A percentile compares a stretch with the other conserved stretches of the same genome.
Evolutionary conservation across 37 sponge, comb jelly and placozoan species (phyloP).

Genomic region (Eunapius fragilis): DNA sequence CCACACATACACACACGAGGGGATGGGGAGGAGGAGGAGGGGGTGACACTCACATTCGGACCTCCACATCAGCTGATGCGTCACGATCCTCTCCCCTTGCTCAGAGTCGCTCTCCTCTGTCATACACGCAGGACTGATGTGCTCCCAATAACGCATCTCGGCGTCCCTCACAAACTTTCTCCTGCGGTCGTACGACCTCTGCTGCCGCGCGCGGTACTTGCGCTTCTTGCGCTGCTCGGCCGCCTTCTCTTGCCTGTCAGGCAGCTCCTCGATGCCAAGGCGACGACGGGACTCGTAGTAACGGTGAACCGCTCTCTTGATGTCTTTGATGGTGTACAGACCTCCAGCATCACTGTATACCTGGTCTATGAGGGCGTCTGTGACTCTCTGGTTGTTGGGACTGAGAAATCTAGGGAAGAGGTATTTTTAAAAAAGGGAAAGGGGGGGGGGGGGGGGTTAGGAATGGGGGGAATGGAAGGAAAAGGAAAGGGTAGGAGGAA

Average conservation of each 20-base stretch:
- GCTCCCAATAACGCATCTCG: constrained; percentile 70
- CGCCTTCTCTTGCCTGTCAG: constrained; percentile 78
- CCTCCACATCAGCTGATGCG: constrained; percentile 82
- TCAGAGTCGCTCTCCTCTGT: constrained; percentile 81
- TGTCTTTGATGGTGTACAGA: constrained; percentile 53
- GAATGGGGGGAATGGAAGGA: too few relatives aligned
- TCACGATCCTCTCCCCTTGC: constrained; percentile 79
- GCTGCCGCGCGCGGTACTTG: constrained; percentile 81
- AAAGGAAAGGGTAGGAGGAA: too few relatives aligned
- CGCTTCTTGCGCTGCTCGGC: constrained; percentile 83
- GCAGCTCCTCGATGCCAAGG: constrained; percentile 82
- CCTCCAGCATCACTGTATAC: constrained; percentile 59
- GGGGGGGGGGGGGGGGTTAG: too few relatives aligned
- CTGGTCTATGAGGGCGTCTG: constrained; percentile 74
- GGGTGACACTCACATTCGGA: constrained; percentile 80
- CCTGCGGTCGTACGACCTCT: constrained; percentile 59
- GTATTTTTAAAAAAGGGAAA: background rate
- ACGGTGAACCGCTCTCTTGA: constrained; percentile 82
- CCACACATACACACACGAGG: too few relatives aligned
- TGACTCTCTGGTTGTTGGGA: constrained; percentile 74
- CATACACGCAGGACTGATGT: constrained; percentile 75
- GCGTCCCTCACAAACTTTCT: constrained; percentile 71
- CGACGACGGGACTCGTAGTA: constrained; percentile 86
- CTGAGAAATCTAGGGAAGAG: constrained; percentile 60
- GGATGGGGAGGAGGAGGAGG: too few relatives aligned